Evolutionary conservation across 2,797 vertebrate genomes (phyloP).

Genomic region (Enteromius viviparus): DNA sequence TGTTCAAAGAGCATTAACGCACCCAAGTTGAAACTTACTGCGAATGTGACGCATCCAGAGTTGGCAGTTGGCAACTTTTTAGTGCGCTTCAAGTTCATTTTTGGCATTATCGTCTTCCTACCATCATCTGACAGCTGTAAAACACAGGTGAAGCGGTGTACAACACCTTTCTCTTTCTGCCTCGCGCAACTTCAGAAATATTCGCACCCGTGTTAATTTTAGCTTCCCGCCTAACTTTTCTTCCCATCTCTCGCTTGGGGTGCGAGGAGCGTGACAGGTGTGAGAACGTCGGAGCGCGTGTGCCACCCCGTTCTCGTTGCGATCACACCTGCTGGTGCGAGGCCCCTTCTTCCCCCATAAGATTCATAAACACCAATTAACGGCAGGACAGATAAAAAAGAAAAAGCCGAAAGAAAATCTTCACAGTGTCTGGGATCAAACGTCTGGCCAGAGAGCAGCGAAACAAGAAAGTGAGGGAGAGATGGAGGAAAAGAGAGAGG

Average conservation of each 20-base stretch:
- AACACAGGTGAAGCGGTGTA: conserved; percentile 38
- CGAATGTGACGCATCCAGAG: not conserved
- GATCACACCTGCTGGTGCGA: conserved; percentile 54
- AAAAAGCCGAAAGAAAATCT: not conserved
- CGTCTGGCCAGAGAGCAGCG: conserved; percentile 38
- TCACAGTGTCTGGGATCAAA: conserved; percentile 42
- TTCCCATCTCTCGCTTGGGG: conserved; percentile 39
- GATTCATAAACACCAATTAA: conserved; percentile 62
- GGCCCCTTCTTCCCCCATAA: conserved; percentile 35
- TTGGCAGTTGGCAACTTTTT: not conserved
- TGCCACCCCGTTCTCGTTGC: conserved; percentile 19
- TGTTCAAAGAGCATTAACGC: conserved; percentile 3
- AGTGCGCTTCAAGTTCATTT: conserved; percentile 3
- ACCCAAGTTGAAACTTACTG: not conserved
- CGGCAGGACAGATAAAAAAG: conserved; percentile 42
- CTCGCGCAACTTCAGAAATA: conserved; percentile 47
- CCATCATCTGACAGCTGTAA: conserved; percentile 29
- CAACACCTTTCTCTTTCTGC: conserved; percentile 32
- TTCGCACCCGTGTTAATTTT: conserved; percentile 41
- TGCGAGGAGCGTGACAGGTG: conserved; percentile 51
- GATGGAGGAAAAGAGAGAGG: not conserved
- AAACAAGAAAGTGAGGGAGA: conserved; percentile 38
- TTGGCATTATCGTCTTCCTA: not conserved
- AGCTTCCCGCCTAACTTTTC: conserved; percentile 38
- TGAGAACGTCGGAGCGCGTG: conserved; percentile 30